Evolutionary conservation across 1,140 invertebrate genomes (phyloP), one percentile per base, ranked within the genome.

Genomic region (Hypothenemus hampei): DNA sequence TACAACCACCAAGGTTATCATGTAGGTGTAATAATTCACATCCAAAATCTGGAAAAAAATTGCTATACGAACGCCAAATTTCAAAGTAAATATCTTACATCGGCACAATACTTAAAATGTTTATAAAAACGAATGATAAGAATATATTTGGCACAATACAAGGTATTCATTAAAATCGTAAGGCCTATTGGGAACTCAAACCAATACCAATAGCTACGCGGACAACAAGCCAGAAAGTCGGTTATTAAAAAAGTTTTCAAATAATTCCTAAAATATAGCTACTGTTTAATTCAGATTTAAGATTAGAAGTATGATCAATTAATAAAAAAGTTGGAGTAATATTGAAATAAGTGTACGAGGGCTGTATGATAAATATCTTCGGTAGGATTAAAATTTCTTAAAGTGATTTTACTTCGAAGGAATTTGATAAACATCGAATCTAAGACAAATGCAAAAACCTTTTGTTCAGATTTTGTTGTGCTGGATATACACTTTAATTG

Each of bases 181-280:
- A 31, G 22, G 24, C 22, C 39, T 3, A 16, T 13, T 18, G 33
- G 24, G 2, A 48, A 19, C 8, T 15, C 2, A 8, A 23, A 33
- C 26, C 24, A 31, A 46, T 39, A 51, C 22, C 54, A 39, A 21
- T 59, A 43, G 19, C 37, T 46, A 7, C 29, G 55, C 4, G 66
- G 63, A 21, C 62, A 45, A 19, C 63, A 60, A 10, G 61, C 63
- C 7, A 61, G 31, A 5, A 68, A 20, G 40, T 68, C 66, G 3
- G 57, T 18, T 8, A 68, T 19, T 11, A 68, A 61, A 20, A 20
- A 46, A 5, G 57, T 59, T 35, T 55, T 61, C 8, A 65, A 45
- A 39, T 67, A 66, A 36, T 66, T 54, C 46, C 64, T 67, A 36
- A 46, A 59, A 65, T 24, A n/a, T 10, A 3, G 5, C 0, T 6